A percentile compares a stretch with the other conserved stretches of the same genome.
Conservation (phyloP, 2,888 invertebrate genomes). For the Ptilodon capucinus region DNA sequence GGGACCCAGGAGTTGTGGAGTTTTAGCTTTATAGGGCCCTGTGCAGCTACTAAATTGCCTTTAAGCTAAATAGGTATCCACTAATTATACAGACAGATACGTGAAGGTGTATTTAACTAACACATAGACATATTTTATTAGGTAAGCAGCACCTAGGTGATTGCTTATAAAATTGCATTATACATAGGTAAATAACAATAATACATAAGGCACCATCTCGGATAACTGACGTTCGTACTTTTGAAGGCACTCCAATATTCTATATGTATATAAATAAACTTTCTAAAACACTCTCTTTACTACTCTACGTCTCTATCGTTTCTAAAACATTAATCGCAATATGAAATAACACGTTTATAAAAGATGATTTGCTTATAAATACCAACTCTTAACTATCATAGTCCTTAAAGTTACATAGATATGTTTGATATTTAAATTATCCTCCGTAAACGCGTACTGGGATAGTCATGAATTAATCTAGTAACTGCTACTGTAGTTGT, state of each 20-base stretch:
- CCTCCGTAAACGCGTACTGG: not conserved
- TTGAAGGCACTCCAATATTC: constrained; percentile 24
- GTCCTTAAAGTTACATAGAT: not conserved
- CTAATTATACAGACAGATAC: no score
- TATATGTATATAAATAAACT: constrained; percentile 11
- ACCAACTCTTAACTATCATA: not conserved
- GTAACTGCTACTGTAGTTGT: no score
- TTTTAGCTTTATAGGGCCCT: no score
- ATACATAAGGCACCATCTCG: constrained; percentile 44
- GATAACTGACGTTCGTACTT: constrained; percentile 33
- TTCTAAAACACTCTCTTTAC: not conserved
- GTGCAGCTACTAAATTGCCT: no score
- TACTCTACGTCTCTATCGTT: not conserved
- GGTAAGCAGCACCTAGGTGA: not conserved
- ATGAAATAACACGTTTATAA: not conserved
- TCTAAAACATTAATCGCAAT: not conserved
- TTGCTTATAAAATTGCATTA: constrained; percentile 20
- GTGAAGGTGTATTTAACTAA: no score
- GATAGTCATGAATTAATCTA: not conserved
- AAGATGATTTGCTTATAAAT: not conserved
- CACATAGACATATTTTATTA: not conserved
- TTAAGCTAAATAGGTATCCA: no score
- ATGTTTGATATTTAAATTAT: not conserved
- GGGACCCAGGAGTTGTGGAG: no score
- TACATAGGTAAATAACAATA: no score